Evolutionary conservation across 2,113 vertebrate genomes (phyloP).

Genomic region (Platichthys stellatus): DNA sequence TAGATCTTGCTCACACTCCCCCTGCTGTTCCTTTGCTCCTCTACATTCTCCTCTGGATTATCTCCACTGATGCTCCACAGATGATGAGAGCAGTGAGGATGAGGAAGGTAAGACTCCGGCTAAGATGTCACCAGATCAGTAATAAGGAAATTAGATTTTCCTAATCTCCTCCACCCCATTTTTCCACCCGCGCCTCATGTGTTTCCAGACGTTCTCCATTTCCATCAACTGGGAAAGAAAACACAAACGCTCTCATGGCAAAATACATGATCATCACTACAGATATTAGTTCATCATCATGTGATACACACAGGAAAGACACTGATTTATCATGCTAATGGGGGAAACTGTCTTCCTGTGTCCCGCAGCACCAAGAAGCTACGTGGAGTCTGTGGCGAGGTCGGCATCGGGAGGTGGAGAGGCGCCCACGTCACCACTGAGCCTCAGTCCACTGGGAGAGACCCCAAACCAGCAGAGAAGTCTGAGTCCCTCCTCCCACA

Average conservation of each 20-base stretch:
- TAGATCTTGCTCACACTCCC: background rate
- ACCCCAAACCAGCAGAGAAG: constrained; percentile 65
- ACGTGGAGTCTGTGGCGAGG: constrained; percentile 94
- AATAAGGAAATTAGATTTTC: background rate
- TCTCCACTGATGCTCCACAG: constrained; percentile 70
- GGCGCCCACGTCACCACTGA: constrained; percentile 49
- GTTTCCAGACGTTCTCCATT: background rate
- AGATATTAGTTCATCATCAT: background rate
- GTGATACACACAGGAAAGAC: background rate
- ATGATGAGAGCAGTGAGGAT: constrained; percentile 81
- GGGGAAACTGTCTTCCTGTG: constrained; percentile 3
- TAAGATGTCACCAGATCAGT: constrained; percentile 10
- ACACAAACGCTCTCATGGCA: background rate
- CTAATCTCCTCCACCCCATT: constrained; percentile 5
- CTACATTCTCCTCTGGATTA: constrained; percentile 51
- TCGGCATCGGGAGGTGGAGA: constrained; percentile 83
- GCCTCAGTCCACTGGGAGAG: constrained; percentile 68
- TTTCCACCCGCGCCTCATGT: constrained; percentile 1
- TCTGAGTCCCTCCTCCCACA: constrained; percentile 60
- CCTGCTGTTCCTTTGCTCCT: constrained; percentile 3
- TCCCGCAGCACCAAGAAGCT: constrained; percentile 90
- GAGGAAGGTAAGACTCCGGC: constrained; percentile 87
- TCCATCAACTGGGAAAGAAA: background rate
- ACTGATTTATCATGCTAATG: background rate
- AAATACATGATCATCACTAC: background rate